Conservation (phyloP, 1,140 invertebrate species). For the Papilio machaon region DNA sequence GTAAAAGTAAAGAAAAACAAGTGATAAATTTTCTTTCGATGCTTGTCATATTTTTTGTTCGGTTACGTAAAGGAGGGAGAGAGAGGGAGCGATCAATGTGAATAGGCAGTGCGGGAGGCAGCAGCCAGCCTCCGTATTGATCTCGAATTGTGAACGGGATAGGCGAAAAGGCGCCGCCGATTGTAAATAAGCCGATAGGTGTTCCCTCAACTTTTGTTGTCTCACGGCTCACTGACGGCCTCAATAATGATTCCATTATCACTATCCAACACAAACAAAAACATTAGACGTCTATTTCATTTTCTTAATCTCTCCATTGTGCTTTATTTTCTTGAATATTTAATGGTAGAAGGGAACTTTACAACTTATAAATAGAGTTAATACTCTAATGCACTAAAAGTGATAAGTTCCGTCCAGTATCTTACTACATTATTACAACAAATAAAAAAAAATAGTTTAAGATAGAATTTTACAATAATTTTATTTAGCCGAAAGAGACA, state of each 20-base stretch:
- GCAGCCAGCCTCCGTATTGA: slow-evolving; percentile 69
- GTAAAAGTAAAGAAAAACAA: slow-evolving; percentile 11
- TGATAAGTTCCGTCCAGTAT: too few relatives aligned
- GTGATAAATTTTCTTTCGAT: slow-evolving; percentile 12
- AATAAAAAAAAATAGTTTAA: too few relatives aligned
- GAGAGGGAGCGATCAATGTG: slow-evolving; percentile 50
- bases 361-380: too few relatives aligned
- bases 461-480: too few relatives aligned
- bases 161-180: slow-evolving; percentile 63
- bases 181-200: slow-evolving; percentile 60
- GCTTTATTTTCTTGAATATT: not conserved
- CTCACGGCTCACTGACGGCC: slow-evolving; percentile 43
- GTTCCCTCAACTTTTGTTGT: slow-evolving; percentile 50
- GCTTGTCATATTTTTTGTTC: slow-evolving; percentile 40
- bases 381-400: not conserved
- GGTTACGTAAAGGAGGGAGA: slow-evolving; percentile 43
- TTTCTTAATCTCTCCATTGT: not conserved
- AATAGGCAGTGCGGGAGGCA: slow-evolving; percentile 64
- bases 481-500: too few relatives aligned
- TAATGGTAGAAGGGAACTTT: slow-evolving; percentile 2
- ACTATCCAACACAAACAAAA: slow-evolving; percentile 27
- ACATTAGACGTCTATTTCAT: not conserved
- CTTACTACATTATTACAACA: too few relatives aligned
- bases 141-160: slow-evolving; percentile 63
- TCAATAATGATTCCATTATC: slow-evolving; percentile 39